Evolutionary conservation across 2,888 invertebrate genomes (phyloP).

Genomic region (Schizotus pectinicornis): DNA sequence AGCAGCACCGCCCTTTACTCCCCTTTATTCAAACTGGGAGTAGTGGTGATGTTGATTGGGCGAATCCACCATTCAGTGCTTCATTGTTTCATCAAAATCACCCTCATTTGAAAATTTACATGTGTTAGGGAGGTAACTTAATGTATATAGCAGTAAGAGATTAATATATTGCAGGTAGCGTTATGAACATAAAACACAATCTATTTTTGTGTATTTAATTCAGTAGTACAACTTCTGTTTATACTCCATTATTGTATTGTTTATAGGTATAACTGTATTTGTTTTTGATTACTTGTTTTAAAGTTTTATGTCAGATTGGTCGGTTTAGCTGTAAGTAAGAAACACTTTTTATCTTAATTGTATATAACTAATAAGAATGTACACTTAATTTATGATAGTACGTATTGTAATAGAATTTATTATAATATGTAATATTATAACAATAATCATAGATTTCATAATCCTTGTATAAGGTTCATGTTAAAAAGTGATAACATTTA

Average conservation of each 20-base stretch:
- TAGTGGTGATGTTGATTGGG: neutral
- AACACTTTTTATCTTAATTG: constrained; percentile 1
- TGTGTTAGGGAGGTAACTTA: constrained; percentile 24
- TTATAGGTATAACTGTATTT: neutral
- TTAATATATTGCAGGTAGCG: constrained; percentile 34
- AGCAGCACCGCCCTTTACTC: neutral
- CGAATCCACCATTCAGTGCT: neutral
- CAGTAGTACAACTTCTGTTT: constrained; percentile 25
- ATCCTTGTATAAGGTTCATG: constrained; percentile 31
- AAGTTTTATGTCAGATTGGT: constrained; percentile 1
- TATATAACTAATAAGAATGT: constrained; percentile 3
- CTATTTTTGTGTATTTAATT: constrained; percentile 27
- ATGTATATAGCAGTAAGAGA: constrained; percentile 33
- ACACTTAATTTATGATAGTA: neutral
- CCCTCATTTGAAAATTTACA: constrained; percentile 12
- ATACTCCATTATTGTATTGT: neutral
- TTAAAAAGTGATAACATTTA: constrained; percentile 40
- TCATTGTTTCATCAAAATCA: constrained; percentile 22
- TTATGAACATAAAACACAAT: constrained; percentile 30
- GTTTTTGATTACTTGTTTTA: constrained; percentile 3
- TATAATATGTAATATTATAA: neutral
- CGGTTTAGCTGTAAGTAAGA: no score
- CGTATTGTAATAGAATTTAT: constrained; percentile 1
- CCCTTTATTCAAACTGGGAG: neutral
- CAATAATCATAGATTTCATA: constrained; percentile 17